Base-by-base conservation (phyloP, 2,888 invertebrate genomes). In the Onchidella celtica region DNA sequence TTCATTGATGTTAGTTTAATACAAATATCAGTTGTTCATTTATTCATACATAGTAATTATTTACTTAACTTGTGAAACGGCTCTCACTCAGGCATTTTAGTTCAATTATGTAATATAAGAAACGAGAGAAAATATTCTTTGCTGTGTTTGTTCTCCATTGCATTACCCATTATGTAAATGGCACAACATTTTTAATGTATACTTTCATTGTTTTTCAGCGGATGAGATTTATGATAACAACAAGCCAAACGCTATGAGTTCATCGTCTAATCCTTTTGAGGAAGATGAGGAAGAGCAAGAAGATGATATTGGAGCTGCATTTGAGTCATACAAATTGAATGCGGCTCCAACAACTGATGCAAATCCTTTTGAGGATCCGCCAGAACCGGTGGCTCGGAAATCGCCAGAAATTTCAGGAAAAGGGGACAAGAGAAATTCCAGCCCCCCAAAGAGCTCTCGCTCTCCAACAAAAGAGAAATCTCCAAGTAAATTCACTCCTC, bases 191-290 rank as follows among this genome's bases (percentile, higher is more conserved):
- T n/a, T n/a, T n/a, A n/a, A n/a, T n/a, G n/a, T n/a, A n/a, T n/a
- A n/a, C 17, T 29, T 65, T 63, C n/a, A 14, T 29, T 59, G 17
- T 66, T 66, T 17, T 21, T 38, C 66, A 83, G 81, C 76, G 68
- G 80, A 79, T 66, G 61, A 78, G 17, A 66, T 36, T 4, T n/a
- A 14, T 55, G 29, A 27, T 34, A 78, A 70, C 57, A 40, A 75
- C 38, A 21, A 75, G 55, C 29, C 66, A 27, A 74, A 66, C 24
- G 59, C 21, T 65, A 14, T 36, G 21, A 1, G 29, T 59, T 81
- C 78, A 59, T 80, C 84, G 6, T 59, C 85, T 11, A 90, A 90
- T 79, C 90, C 90, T 32, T 89, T 90, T 66, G 89, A 87, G n/a
- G 87, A 88, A 21, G 86, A 87, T 17, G 87, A 87, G 14, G 85